Base-by-base conservation (phyloP, 2,888 invertebrate genomes). In the Malacosoma neustria region DNA sequence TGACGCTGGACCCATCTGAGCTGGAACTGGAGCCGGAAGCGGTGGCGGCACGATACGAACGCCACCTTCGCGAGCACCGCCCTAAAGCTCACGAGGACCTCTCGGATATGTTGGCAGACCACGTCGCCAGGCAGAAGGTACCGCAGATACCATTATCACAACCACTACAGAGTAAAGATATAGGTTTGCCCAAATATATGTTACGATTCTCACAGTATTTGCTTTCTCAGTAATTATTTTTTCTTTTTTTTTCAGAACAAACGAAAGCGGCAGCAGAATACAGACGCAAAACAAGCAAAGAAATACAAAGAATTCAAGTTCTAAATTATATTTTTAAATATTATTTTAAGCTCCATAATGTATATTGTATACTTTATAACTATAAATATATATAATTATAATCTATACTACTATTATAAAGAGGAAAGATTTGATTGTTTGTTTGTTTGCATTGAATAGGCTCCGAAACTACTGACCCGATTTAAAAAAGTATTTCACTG, bases 221-320 rank as follows among this genome's bases (percentile, higher is more conserved):
- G n/a, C n/a, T n/a, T n/a, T n/a, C n/a, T n/a, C n/a, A n/a, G n/a
- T n/a, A n/a, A n/a, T n/a, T n/a, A n/a, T n/a, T n/a, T 35, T 39
- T 34, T 42, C 37, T 63, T 60, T 62, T 58, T 55, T 51, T 91
- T 91, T 35, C 89, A 95, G 93, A 97, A 93, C 61, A 96, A 98
- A 82, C 88, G 97, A 48, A 98, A 98, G 74, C 90, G 96, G 43
- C 95, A 96, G 53, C 94, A 95, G 70, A 94, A 94, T 49, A 93
- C 95, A 61, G 95, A 97, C 53, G 91, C 93, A 3, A 97, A 97
- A 72, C 92, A 94, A 54, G 93, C 95, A 9, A 98, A 98, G 87
- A 98, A 98, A 85, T 98, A 98, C 88, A 98, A 98, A 80, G 98
- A 98, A 72, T 98, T 98, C 87, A 98, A 98, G 75, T 98, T 98